Evolutionary conservation across 2,113 vertebrate species (phyloP).

Genomic region (Paramormyrops kingsleyae): DNA sequence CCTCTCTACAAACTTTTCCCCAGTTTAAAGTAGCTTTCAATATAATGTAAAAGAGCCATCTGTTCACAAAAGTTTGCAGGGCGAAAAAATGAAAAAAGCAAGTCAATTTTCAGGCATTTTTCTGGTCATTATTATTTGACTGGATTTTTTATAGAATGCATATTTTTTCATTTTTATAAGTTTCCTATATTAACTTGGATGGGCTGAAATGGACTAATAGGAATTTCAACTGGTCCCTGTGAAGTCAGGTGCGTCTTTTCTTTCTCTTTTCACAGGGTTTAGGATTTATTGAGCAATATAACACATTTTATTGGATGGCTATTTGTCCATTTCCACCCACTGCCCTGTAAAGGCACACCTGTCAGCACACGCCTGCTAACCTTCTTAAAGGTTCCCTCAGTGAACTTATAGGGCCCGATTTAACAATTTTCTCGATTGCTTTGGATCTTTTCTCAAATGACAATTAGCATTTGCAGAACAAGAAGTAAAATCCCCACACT

Average conservation of each 20-base stretch:
- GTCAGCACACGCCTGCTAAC: neutral
- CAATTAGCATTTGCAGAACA: neutral
- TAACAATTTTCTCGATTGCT: neutral
- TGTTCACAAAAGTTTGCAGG: neutral
- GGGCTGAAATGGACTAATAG: neutral
- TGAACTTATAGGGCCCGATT: neutral
- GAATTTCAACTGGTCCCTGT: neutral
- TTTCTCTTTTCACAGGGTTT: neutral
- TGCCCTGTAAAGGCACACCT: neutral
- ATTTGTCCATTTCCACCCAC: neutral
- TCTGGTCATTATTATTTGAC: neutral
- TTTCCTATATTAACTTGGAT: neutral
- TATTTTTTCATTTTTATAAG: neutral
- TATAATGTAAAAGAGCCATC: slow-evolving; percentile 3
- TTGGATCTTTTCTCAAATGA: neutral
- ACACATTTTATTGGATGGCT: neutral
- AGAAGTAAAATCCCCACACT: neutral
- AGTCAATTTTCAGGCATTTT: neutral
- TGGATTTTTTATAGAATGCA: neutral
- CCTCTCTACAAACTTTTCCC: neutral
- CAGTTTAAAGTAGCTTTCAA: neutral
- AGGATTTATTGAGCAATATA: neutral
- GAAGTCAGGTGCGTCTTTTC: neutral
- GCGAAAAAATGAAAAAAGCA: neutral
- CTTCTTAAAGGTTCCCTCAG: neutral